phyloP scores from a whole-genome alignment of 2,113 vertebrate species.

The Chaenocephalus aceratus region DNA sequence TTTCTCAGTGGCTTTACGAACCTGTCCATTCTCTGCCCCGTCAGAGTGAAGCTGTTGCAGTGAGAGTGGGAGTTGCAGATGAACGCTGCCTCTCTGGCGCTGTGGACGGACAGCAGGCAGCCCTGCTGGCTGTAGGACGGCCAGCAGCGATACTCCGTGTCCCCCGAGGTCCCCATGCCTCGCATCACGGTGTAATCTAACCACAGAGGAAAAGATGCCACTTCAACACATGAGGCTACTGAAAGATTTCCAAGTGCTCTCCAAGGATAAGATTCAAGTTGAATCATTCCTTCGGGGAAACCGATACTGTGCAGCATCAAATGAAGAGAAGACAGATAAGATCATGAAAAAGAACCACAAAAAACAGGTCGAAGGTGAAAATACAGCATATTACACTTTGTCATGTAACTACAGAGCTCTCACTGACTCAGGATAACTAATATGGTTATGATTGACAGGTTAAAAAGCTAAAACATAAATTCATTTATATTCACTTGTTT shows the following conservation, averaged over 20 bases:
- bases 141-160: constrained; percentile 89
- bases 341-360: not conserved
- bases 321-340: constrained; percentile 14
- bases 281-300: constrained; percentile 26
- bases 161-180: constrained; percentile 82
- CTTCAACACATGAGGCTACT: constrained; percentile 40
- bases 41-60: constrained; percentile 88
- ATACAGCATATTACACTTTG: not conserved
- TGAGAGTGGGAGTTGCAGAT: constrained; percentile 87
- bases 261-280: constrained; percentile 17
- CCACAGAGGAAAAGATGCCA: constrained; percentile 43
- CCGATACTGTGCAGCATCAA: not conserved
- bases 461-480: not conserved
- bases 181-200: constrained; percentile 86
- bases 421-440: not conserved
- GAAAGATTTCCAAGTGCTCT: constrained; percentile 29
- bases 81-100: constrained; percentile 83
- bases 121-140: constrained; percentile 90
- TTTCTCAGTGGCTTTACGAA: constrained; percentile 63
- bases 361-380: constrained; percentile 1
- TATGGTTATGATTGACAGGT: not conserved
- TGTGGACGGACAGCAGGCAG: constrained; percentile 89
- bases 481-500: not conserved
- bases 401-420: not conserved
- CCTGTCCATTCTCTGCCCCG: constrained; percentile 89